Evolutionary conservation across 2,113 vertebrate species (phyloP), one percentile per base, ranked within the genome.

Genomic region (Apteryx owenii): DNA sequence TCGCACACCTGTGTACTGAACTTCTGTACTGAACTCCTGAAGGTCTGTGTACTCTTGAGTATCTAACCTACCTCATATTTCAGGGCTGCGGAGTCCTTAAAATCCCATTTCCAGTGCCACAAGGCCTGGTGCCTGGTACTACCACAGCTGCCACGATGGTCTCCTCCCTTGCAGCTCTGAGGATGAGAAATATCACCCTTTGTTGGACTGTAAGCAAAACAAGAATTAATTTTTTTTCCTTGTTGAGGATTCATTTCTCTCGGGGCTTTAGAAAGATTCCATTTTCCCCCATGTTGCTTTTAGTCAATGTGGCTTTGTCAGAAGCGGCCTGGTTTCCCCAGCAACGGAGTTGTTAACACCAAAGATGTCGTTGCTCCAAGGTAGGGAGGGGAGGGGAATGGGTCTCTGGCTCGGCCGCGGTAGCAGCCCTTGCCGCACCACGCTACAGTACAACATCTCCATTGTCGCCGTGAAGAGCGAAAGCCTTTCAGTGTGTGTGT

Each of bases 271-370:
- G 70, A 75, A 51, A 7, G 50, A 87, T 71, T 95, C 90, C 56
- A 1, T 84, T 97, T 97, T 78, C 95, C 95, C 96, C 96, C 95
- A 50, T 95, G 97, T 97, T 95, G 95, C 95, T 94, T 91, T 90
- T 60, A 96, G 93, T 97, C 94, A 96, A 94, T 95, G 97, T 96
- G 95, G 90, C 96, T 97, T 97, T 98, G 96, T 97, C 80, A 81
- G 51, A 73, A 93, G 94, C 97, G 93, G 94, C 50, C 93, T 85
- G 76, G 97, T 98, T 97, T 92, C 97, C 89, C 92, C 88, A 90
- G 97, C 92, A 97, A 97, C 94, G 8, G 85, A 82, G 87, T 28
- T 91, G 89, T 94, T 91, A 82, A 87, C 94, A 94, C 91, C 92
- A 95, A 91, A 89, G 95, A 96, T 97, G 96, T 96, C 93, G 92